These are phyloP conservation scores for Mayetiola destructor DNA, from an alignment of 2,888 invertebrate species.

Conservation along the genomic window DNA sequence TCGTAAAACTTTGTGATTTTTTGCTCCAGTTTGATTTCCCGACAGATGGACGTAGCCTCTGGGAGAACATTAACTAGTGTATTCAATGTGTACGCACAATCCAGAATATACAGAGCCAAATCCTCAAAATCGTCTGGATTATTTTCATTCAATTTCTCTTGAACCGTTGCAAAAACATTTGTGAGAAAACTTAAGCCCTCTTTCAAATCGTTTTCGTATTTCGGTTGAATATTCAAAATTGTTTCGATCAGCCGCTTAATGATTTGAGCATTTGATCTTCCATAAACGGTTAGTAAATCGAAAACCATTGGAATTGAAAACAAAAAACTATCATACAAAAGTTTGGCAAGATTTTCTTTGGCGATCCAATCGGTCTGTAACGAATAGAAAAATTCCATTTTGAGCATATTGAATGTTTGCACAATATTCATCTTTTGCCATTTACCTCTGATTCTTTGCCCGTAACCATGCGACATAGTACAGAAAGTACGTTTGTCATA, in stretches of 20 bases:
- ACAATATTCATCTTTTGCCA: too few relatives aligned
- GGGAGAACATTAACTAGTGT: conserved; percentile 54
- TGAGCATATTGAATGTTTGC: conserved; percentile 8
- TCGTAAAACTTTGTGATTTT: conserved; percentile 63
- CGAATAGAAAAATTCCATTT: conserved; percentile 18
- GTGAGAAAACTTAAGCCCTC: conserved; percentile 40
- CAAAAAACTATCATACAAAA: conserved; percentile 66
- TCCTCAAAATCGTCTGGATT: conserved; percentile 40
- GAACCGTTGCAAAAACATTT: conserved; percentile 9
- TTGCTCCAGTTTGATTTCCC: conserved; percentile 43
- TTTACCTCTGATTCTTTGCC: conserved; percentile 60
- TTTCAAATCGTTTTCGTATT: conserved; percentile 46
- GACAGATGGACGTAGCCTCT: conserved; percentile 39
- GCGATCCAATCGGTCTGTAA: conserved; percentile 46
- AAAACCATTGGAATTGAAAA: conserved; percentile 71
- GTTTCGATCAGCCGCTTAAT: conserved; percentile 48
- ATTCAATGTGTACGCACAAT: conserved; percentile 52
- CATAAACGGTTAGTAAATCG: conserved; percentile 62
- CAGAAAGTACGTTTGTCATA: conserved; percentile 50
- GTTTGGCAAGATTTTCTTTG: conserved; percentile 46
- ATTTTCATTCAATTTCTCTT: conserved; percentile 6
- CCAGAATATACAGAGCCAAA: conserved; percentile 50
- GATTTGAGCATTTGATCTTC: conserved; percentile 45
- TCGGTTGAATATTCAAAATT: conserved; percentile 41
- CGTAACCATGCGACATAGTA: conserved; percentile 63